Evolutionary conservation across 2,113 vertebrate genomes (phyloP), one percentile per base, ranked within the genome.

Genomic region (Salvator merianae): DNA sequence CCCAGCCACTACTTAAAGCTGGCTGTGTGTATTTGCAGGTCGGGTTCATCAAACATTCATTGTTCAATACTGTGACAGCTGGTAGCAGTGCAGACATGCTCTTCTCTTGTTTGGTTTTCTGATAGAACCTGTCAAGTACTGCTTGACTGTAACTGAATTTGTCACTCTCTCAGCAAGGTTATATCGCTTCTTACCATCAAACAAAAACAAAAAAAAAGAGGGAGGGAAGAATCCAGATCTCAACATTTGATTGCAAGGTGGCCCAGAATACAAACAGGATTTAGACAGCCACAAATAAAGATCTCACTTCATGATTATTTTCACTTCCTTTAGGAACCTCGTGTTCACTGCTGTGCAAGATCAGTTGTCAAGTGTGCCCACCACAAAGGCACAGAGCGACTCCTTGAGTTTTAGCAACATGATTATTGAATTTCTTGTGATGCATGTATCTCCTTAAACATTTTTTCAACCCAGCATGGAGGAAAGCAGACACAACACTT

Each of bases 21-120:
- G 85, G 80, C 93, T 94, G 81, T 94, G 93, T 94, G 79, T 95
- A 91, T 96, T 96, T 96, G 95, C 92, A 47, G 95, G 94, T 95
- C 92, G 62, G 80, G 91, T 93, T 96, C 93, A 94, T 96, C 96
- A 96, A 96, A 96, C 94, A 96, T 95, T 94, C 92, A 88, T 92
- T 95, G 95, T 94, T 96, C 95, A 95, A 91, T 95, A 94, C 93
- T 92, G 93, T 95, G 95, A 94, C 95, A 95, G 93, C 93, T 93
- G 90, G 93, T 94, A 92, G 91, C 79, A 0, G 79, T 13, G 80
- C 62, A 0, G 84, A 93, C 84, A 89, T 73, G 91, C 88, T 93
- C 91, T 91, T 86, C 86, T 79, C 94, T 93, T 96, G 95, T 96
- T 96, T 96, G 92, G 92, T 94, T 96, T 96, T 94, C 94, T 96